These are phyloP conservation scores for Scaptomyza pallida DNA, from an alignment of 1,140 invertebrate genomes.

Conservation along the genomic window DNA sequence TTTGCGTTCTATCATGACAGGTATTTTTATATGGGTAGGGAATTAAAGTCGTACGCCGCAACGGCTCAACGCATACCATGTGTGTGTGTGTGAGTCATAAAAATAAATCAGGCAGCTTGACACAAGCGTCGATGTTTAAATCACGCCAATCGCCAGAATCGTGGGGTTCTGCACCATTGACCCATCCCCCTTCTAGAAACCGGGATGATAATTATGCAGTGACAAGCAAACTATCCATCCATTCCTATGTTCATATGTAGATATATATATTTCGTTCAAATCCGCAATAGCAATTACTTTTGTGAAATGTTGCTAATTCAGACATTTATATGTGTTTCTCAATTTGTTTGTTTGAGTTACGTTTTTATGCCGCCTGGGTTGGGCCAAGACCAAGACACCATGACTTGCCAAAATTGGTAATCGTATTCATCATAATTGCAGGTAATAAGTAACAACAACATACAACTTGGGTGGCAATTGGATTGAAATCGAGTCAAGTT, in stretches of 20 bases:
- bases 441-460: constrained; percentile 17
- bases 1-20: constrained; percentile 68
- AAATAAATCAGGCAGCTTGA: constrained; percentile 76
- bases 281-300: constrained; percentile 71
- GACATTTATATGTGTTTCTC: constrained; percentile 45
- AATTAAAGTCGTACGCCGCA: constrained; percentile 48
- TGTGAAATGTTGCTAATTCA: constrained; percentile 63
- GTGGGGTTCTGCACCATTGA: constrained; percentile 23
- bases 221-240: constrained; percentile 43
- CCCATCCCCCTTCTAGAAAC: constrained; percentile 18
- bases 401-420: constrained; percentile 53
- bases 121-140: constrained; percentile 75
- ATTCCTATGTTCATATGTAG: neutral
- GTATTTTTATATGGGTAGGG: constrained; percentile 60
- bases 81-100: constrained; percentile 68
- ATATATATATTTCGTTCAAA: constrained; percentile 28
- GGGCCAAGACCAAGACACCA: constrained; percentile 24
- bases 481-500: constrained; percentile 21
- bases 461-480: constrained; percentile 33
- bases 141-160: constrained; percentile 66
- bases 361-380: constrained; percentile 27
- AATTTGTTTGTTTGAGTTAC: constrained; percentile 54
- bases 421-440: constrained; percentile 46
- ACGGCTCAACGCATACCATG: constrained; percentile 26
- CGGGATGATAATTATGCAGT: constrained; percentile 63